Conservation (phyloP, 2,797 vertebrate genomes). For the Clarias laeviceps region DNA sequence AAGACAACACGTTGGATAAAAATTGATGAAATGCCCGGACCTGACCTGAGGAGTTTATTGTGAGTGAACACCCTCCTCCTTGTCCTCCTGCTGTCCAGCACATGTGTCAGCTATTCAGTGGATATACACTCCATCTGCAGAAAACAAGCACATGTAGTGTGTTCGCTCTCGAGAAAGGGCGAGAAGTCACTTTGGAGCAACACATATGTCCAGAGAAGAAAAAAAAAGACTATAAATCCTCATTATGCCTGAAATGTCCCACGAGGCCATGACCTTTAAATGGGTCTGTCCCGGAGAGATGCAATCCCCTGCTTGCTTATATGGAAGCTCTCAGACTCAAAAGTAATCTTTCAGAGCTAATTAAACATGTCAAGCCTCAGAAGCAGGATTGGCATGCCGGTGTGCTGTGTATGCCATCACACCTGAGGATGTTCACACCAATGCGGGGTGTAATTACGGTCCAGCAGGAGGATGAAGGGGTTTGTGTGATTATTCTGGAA, state of each 20-base stretch:
- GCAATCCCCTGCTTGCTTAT: slow-evolving; percentile 20
- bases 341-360: slow-evolving; percentile 49
- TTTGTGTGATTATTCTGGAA: neutral
- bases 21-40: slow-evolving; percentile 41
- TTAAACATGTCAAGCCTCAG: slow-evolving; percentile 28
- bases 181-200: slow-evolving; percentile 11
- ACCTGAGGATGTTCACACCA: slow-evolving; percentile 18
- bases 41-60: slow-evolving; percentile 19
- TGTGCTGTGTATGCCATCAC: slow-evolving; percentile 14
- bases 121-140: neutral
- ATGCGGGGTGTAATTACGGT: slow-evolving; percentile 41
- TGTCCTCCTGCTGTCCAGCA: slow-evolving; percentile 34
- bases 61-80: neutral
- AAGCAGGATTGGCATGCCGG: slow-evolving; percentile 1
- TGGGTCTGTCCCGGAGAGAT: slow-evolving; percentile 33
- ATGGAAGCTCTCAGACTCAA: slow-evolving; percentile 39
- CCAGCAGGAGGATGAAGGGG: slow-evolving; percentile 3
- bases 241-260: slow-evolving; percentile 21
- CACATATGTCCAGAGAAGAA: slow-evolving; percentile 40
- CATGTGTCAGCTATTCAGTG: slow-evolving; percentile 20
- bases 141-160: slow-evolving; percentile 25
- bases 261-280: slow-evolving; percentile 42
- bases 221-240: slow-evolving; percentile 29
- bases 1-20: neutral
- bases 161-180: slow-evolving; percentile 29